These are phyloP conservation scores for Proterorhinus semilunaris DNA, from an alignment of 2,113 vertebrate genomes.

Conservation along the genomic window DNA sequence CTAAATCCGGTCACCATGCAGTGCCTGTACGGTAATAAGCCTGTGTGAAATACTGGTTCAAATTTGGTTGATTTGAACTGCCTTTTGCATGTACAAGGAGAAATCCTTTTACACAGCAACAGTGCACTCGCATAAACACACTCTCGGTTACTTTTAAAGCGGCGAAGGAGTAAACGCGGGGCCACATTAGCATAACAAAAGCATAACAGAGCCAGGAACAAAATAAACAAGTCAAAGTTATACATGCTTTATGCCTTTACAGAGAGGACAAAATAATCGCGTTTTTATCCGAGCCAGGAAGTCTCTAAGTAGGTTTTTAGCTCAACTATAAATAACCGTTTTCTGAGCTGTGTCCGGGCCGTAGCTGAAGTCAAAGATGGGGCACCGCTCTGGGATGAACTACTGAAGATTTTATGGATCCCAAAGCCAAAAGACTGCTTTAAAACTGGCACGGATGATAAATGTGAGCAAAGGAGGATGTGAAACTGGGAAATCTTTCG, in stretches of 20 bases:
- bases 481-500: too few species aligned
- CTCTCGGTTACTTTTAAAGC: too few species aligned
- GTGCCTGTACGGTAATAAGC: too few species aligned
- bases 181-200: slow-evolving; percentile 8
- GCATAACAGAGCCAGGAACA: neutral
- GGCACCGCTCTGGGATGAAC: slow-evolving; percentile 56
- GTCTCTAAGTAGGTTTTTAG: slow-evolving; percentile 81
- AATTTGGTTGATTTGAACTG: too few species aligned
- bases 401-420: slow-evolving; percentile 34
- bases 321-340: slow-evolving; percentile 80
- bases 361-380: slow-evolving; percentile 52
- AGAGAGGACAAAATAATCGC: slow-evolving; percentile 14
- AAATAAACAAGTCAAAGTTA: neutral
- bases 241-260: neutral
- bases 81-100: too few species aligned
- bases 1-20: too few species aligned
- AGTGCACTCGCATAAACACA: too few species aligned
- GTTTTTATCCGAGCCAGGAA: slow-evolving; percentile 23
- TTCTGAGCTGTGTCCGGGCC: slow-evolving; percentile 51
- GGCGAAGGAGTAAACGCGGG: too few species aligned
- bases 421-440: slow-evolving; percentile 24
- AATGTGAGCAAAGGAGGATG: too few species aligned
- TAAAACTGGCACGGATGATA: neutral
- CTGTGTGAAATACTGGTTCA: too few species aligned
- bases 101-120: too few species aligned